These are phyloP conservation scores for Tillus elongatus DNA, from an alignment of 2,888 invertebrate genomes.

Conservation along the genomic window DNA sequence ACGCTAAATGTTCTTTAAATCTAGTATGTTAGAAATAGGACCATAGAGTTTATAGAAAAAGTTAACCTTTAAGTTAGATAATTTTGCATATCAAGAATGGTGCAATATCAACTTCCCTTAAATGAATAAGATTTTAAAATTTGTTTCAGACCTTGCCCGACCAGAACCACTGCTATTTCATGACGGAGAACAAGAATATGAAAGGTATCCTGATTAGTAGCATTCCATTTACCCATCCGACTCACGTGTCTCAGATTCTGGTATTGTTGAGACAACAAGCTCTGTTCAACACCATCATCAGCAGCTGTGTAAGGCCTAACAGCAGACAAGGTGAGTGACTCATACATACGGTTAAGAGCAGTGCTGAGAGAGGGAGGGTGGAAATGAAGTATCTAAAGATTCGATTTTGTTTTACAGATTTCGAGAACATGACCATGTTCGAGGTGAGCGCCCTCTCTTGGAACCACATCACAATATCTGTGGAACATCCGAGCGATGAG, in stretches of 20 bases:
- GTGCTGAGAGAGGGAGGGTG: neutral
- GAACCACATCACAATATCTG: constrained; percentile 79
- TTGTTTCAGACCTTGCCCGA: constrained; percentile 70
- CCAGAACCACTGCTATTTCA: constrained; percentile 88
- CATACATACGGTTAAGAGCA: neutral
- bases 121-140: neutral
- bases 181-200: constrained; percentile 71
- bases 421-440: constrained; percentile 74
- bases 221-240: constrained; percentile 89
- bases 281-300: constrained; percentile 79
- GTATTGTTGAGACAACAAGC: constrained; percentile 80
- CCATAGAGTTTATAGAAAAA: too few relatives aligned
- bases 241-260: constrained; percentile 82
- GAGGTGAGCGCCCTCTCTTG: constrained; percentile 86
- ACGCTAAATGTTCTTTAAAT: too few relatives aligned
- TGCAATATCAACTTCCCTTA: constrained; percentile 8
- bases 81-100: too few relatives aligned
- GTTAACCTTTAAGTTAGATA: too few relatives aligned
- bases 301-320: constrained; percentile 79
- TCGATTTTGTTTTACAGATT: constrained; percentile 44
- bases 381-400: neutral
- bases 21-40: too few relatives aligned
- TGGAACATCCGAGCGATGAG: constrained; percentile 89
- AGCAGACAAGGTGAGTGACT: constrained; percentile 61
- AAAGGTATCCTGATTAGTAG: constrained; percentile 68